Conservation (phyloP, 2,797 vertebrate species). For the Melanogrammus aeglefinus region DNA sequence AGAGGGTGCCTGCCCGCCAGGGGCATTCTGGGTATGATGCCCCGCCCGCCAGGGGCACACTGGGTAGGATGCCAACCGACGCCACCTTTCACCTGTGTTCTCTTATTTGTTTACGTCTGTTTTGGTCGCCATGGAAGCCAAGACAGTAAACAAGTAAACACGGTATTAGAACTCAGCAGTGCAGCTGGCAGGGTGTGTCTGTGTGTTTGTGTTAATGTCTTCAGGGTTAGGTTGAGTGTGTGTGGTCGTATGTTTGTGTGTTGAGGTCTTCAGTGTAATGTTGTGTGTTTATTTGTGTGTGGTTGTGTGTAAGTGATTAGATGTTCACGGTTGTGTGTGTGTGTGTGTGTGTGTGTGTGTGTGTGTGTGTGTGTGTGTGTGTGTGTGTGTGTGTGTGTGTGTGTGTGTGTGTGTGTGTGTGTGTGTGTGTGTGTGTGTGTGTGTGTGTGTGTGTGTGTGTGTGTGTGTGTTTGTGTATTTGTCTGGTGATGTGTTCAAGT, state of each 20-base stretch:
- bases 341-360: too few species aligned
- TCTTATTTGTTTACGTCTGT: neutral
- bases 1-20: constrained; percentile 38
- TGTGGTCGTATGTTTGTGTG: too few species aligned
- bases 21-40: constrained; percentile 22
- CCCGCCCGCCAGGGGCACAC: constrained; percentile 44
- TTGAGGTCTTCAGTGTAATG: too few species aligned
- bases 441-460: constrained; percentile 30
- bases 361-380: constrained; percentile 39
- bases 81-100: neutral
- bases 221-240: too few species aligned
- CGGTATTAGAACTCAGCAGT: neutral
- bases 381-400: constrained; percentile 24
- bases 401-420: constrained; percentile 9
- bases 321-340: too few species aligned
- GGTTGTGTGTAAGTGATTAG: too few species aligned
- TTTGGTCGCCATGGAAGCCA: neutral
- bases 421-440: constrained; percentile 34
- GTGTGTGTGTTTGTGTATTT: too few species aligned
- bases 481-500: too few species aligned
- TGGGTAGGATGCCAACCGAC: constrained; percentile 21
- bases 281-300: too few species aligned
- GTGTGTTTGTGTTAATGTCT: too few species aligned
- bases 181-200: neutral
- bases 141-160: neutral